A percentile compares a stretch with the other conserved stretches of the same genome.
Evolutionary conservation across 1,140 invertebrate genomes (phyloP).

Genomic region (Triops cancriformis): DNA sequence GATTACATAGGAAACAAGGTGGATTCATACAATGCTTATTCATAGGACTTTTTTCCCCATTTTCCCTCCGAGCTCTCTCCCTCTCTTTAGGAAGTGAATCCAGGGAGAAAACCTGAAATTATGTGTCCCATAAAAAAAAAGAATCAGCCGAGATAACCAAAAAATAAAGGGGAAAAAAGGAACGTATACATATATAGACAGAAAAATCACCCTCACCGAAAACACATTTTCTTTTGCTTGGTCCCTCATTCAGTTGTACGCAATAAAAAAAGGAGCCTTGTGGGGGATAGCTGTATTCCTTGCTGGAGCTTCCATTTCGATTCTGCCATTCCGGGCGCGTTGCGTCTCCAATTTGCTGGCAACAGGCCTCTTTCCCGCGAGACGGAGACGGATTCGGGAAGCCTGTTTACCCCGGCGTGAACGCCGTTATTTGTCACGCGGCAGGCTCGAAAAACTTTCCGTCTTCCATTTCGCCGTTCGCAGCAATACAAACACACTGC

Average conservation of each 20-base stretch:
- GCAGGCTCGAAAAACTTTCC: not conserved
- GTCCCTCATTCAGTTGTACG: not conserved
- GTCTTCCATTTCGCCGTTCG: not conserved
- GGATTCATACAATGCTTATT: not conserved
- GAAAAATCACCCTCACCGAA: not conserved
- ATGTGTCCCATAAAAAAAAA: not conserved
- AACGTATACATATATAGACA: not conserved
- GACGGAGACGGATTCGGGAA: not conserved
- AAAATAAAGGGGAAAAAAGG: not conserved
- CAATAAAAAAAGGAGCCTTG: not conserved
- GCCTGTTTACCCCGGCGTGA: constrained; percentile 5
- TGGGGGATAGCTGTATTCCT: not conserved
- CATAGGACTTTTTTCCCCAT: not conserved
- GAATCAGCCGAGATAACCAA: not conserved
- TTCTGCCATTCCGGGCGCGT: not conserved
- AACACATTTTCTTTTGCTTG: not conserved
- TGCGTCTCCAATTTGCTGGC: not conserved
- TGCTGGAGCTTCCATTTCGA: not conserved
- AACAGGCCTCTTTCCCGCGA: constrained; percentile 6
- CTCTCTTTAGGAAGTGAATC: not conserved
- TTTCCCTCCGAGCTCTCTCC: not conserved
- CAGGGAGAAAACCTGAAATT: not conserved
- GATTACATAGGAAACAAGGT: not conserved
- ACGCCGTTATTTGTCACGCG: not conserved
- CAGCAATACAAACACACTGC: not conserved